phyloP scores from a whole-genome alignment of 2,888 invertebrate genomes.

The Cistogaster globosa region DNA sequence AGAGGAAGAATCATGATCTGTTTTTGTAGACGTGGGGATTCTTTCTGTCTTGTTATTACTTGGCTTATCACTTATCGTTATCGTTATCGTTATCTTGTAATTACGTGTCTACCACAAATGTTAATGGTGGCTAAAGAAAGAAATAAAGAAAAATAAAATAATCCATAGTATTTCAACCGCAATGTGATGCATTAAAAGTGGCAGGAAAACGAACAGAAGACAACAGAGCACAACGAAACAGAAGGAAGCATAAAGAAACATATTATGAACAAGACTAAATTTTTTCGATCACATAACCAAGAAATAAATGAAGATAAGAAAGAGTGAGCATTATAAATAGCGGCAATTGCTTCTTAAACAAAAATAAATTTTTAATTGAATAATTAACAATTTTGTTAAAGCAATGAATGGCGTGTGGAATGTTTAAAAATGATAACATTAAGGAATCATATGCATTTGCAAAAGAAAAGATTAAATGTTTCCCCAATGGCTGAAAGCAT shows the following conservation, averaged over 20 bases:
- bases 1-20: slow-evolving; percentile 11
- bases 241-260: slow-evolving; percentile 22
- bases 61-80: slow-evolving; percentile 72
- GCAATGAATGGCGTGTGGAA: slow-evolving; percentile 71
- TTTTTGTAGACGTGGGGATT: slow-evolving; percentile 26
- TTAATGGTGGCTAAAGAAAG: slow-evolving; percentile 67
- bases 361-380: slow-evolving; percentile 44
- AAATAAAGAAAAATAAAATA: neutral
- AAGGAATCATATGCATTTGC: slow-evolving; percentile 3
- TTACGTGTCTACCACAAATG: slow-evolving; percentile 73
- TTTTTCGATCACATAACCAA: slow-evolving; percentile 30
- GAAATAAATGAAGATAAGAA: slow-evolving; percentile 29
- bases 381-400: slow-evolving; percentile 63
- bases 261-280: neutral
- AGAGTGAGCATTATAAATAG: slow-evolving; percentile 63
- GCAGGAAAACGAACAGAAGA: neutral
- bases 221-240: slow-evolving; percentile 1
- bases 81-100: slow-evolving; percentile 74
- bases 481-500: no score
- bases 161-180: slow-evolving; percentile 34
- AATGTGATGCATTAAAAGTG: slow-evolving; percentile 6
- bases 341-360: slow-evolving; percentile 19
- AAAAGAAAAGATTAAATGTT: neutral
- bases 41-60: slow-evolving; percentile 29
- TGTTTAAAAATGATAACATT: slow-evolving; percentile 68